Evolutionary conservation across 1,140 invertebrate genomes (phyloP).

Genomic region (Orius insidiosus): DNA sequence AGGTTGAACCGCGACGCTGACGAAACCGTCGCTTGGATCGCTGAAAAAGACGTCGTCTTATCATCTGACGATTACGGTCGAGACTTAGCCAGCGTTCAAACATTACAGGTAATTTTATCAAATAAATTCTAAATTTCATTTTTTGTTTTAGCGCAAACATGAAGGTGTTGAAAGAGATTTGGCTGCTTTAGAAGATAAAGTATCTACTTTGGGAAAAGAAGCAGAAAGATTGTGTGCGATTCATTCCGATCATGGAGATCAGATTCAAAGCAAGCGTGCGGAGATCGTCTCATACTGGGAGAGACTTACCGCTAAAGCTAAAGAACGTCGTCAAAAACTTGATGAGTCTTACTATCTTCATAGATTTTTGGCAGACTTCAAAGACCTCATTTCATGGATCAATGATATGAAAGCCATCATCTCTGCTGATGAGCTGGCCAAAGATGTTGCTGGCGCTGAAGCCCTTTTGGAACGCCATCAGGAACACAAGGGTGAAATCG

Average conservation of each 20-base stretch:
- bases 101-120: conserved; percentile 59
- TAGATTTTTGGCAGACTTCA: conserved; percentile 89
- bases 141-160: conserved; percentile 74
- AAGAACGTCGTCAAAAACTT: conserved; percentile 62
- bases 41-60: conserved; percentile 91
- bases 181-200: conserved; percentile 92
- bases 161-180: conserved; percentile 95
- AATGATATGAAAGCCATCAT: conserved; percentile 95
- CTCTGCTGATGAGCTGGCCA: conserved; percentile 91
- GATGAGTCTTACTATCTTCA: conserved; percentile 93
- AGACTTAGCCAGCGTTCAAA: conserved; percentile 93
- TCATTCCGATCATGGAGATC: conserved; percentile 79
- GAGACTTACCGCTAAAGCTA: conserved; percentile 72
- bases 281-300: conserved; percentile 92
- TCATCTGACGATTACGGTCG: conserved; percentile 94
- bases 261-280: conserved; percentile 78
- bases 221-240: conserved; percentile 77
- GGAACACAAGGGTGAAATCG: conserved; percentile 96
- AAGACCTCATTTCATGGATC: conserved; percentile 95
- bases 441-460: conserved; percentile 96
- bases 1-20: conserved; percentile 97
- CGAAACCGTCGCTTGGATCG: conserved; percentile 98
- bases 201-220: conserved; percentile 76
- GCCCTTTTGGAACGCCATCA: conserved; percentile 90
- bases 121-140: conserved; percentile 57